Evolutionary conservation across 2,888 invertebrate species (phyloP), one percentile per base, ranked within the genome.

Genomic region (Cheilosia urbana): DNA sequence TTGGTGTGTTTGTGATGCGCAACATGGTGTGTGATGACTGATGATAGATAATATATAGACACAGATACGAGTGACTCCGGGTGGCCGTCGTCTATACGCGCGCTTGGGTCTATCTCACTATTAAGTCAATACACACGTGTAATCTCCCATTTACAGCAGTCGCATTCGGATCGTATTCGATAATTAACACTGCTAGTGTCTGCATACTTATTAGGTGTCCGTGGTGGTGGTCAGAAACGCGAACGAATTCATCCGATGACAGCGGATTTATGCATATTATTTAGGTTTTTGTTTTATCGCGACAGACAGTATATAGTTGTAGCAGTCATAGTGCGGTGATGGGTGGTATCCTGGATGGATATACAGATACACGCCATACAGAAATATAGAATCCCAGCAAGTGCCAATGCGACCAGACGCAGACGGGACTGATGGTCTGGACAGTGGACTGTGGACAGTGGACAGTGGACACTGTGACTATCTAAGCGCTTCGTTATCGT

Each of bases 171-270:
- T 81, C 68, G 85, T 85, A 85, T 65, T 81, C 80, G 84, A 84
- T 85, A 85, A 85, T 85, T 85, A 85, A 85, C 85, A 85, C 85
- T 45, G 81, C 71, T 85, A 81, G 75, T 68, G 85, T 85, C 85
- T 85, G 85, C 85, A 85, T 85, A 85, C 81, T 81, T 85, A 85
- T 81, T 60, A 80, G 85, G 72, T 72, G 77, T 66, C 45, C 53
- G 71, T 71, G 71, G 45, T 75, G 84, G 84, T 78, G 85, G 85
- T 76, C 80, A 77, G 57, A 57, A 21, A 60, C 1, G 24, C 60
- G 45, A 40, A 47, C 78, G 42, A 62, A 75, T 66, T 81, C 65
- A 76, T 69, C 71, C 76, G 66, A 81, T 76, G 76, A 76, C 84
- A 85, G 68, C 66, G 66, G 85, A 85, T 77, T 85, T 81, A 72